phyloP scores from a whole-genome alignment of 64 coral and sea anemone genomes.

The Anthopleura sola region DNA sequence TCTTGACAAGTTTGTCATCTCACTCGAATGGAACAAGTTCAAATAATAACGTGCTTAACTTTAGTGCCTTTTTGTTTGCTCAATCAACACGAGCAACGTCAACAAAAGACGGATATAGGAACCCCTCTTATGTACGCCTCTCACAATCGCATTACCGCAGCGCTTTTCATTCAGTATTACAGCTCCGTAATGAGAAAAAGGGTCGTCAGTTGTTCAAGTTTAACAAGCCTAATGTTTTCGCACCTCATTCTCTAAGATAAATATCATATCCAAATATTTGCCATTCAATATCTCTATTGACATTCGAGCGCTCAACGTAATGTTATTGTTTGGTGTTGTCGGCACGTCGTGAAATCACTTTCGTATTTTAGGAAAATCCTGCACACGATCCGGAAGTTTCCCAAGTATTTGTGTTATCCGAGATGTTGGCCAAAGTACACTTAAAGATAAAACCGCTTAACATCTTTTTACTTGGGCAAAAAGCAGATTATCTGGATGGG shows the following conservation, averaged over 20 bases:
- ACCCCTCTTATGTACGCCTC: background rate
- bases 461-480: background rate
- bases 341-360: background rate
- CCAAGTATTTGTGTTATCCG: slow-evolving; percentile 5
- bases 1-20: slow-evolving; percentile 11
- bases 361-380: background rate
- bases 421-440: background rate
- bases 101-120: slow-evolving; percentile 24
- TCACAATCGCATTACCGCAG: slow-evolving; percentile 11
- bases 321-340: background rate
- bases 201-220: background rate
- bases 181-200: background rate
- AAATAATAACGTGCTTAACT: slow-evolving; percentile 14
- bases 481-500: background rate
- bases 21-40: slow-evolving; percentile 23
- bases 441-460: background rate
- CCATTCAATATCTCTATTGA: background rate
- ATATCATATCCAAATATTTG: slow-evolving; percentile 10
- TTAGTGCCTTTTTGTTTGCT: slow-evolving; percentile 19
- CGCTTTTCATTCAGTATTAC: background rate
- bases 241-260: slow-evolving; percentile 7
- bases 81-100: slow-evolving; percentile 3
- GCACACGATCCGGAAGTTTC: slow-evolving; percentile 5
- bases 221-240: slow-evolving; percentile 14
- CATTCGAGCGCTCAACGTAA: background rate